Evolutionary conservation across 2,888 invertebrate species (phyloP).

Genomic region (Lamproptera curius): DNA sequence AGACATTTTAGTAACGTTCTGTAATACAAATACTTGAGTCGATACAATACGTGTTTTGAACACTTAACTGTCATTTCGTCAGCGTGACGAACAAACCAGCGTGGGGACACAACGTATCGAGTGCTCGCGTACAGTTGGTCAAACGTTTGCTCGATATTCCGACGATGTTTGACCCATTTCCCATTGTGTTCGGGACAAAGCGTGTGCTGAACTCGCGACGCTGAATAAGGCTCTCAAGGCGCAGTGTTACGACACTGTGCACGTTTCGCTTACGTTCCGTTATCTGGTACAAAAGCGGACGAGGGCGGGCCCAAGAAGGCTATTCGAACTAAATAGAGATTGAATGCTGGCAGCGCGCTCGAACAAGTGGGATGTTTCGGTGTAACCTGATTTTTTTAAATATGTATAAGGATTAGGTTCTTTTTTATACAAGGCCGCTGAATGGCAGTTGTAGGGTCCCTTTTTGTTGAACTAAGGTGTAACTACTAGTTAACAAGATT

Average conservation of each 20-base stretch:
- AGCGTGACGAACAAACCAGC: neutral
- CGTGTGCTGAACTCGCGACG: neutral
- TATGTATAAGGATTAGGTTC: no score
- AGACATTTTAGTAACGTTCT: no score
- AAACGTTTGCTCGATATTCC: conserved; percentile 13
- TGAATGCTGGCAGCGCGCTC: no score
- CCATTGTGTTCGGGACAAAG: conserved; percentile 6
- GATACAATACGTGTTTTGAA: neutral
- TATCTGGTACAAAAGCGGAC: neutral
- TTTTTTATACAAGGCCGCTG: no score
- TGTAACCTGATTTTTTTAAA: no score
- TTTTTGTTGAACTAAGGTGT: no score
- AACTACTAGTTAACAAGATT: no score
- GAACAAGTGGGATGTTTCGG: no score
- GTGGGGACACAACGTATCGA: conserved; percentile 1
- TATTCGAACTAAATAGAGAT: neutral
- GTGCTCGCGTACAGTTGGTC: conserved; percentile 4
- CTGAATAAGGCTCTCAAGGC: conserved; percentile 2
- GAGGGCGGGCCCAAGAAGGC: neutral
- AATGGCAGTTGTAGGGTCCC: no score
- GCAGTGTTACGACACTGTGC: neutral
- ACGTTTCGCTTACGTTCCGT: neutral
- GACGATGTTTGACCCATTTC: conserved; percentile 18
- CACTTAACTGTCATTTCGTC: no score
- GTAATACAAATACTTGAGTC: no score